These are phyloP conservation scores for Mactromeris polynyma DNA, from an alignment of 2,888 invertebrate species.

Conservation along the genomic window DNA sequence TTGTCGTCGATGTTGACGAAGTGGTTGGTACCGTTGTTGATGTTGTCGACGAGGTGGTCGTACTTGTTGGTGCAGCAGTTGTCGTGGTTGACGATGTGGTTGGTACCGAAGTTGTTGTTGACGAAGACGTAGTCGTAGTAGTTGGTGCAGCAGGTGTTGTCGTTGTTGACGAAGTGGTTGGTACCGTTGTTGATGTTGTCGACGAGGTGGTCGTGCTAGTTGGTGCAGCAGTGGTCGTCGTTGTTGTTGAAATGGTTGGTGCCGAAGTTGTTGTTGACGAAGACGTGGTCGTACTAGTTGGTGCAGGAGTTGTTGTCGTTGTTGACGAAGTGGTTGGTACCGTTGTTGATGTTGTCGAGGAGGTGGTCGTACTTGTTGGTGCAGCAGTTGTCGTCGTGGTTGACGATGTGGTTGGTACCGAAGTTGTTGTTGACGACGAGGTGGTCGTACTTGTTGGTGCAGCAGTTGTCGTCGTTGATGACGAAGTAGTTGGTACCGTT, in stretches of 20 bases:
- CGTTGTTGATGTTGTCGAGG: no score
- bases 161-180: background rate
- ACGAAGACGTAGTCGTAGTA: background rate
- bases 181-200: background rate
- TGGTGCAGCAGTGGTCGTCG: background rate
- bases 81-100: background rate
- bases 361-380: no score
- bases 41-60: background rate
- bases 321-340: no score
- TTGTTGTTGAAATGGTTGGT: background rate
- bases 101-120: background rate
- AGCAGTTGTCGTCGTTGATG: background rate
- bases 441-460: background rate
- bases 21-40: background rate
- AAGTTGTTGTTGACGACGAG: background rate
- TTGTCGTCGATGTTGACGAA: no score
- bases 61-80: background rate
- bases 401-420: background rate
- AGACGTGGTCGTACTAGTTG: no score
- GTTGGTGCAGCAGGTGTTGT: background rate
- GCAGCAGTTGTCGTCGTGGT: no score
- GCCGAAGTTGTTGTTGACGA: no score
- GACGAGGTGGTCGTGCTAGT: background rate
- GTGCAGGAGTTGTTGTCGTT: no score
- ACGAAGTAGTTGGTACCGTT: background rate